Evolutionary conservation across 2,888 invertebrate genomes (phyloP).

Genomic region (Resseliella maxima): DNA sequence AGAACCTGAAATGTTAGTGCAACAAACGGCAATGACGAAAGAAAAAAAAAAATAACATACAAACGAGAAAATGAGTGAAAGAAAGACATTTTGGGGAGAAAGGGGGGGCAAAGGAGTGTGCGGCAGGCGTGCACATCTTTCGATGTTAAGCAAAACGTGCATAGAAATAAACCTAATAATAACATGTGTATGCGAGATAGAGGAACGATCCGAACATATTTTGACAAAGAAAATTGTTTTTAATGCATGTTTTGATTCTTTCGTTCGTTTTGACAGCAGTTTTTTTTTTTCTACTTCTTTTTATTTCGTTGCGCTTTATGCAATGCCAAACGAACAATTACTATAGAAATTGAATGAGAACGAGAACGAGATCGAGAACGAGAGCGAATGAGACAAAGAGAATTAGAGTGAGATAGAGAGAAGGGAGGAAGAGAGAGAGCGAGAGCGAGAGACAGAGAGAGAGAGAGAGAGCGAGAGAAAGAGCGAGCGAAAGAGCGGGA

Average conservation of each 20-base stretch:
- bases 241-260: slow-evolving; percentile 43
- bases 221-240: slow-evolving; percentile 48
- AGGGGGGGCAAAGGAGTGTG: no score
- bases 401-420: neutral
- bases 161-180: slow-evolving; percentile 47
- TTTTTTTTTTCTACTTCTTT: neutral
- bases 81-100: neutral
- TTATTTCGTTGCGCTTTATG: neutral
- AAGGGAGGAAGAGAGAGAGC: no score
- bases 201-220: neutral
- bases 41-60: neutral
- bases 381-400: no score
- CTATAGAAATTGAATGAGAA: neutral
- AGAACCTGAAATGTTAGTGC: slow-evolving; percentile 36
- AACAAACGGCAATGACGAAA: neutral
- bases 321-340: slow-evolving; percentile 34
- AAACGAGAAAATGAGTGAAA: neutral
- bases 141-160: neutral
- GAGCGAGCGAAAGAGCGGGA: neutral
- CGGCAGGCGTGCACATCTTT: neutral
- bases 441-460: neutral
- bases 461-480: neutral
- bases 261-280: neutral
- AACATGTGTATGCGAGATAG: neutral
- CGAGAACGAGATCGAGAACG: neutral